A percentile compares a stretch with the other conserved stretches of the same genome.
These are phyloP conservation scores for Morpho achilles DNA, from an alignment of 2,888 invertebrate genomes.

Conservation along the genomic window DNA sequence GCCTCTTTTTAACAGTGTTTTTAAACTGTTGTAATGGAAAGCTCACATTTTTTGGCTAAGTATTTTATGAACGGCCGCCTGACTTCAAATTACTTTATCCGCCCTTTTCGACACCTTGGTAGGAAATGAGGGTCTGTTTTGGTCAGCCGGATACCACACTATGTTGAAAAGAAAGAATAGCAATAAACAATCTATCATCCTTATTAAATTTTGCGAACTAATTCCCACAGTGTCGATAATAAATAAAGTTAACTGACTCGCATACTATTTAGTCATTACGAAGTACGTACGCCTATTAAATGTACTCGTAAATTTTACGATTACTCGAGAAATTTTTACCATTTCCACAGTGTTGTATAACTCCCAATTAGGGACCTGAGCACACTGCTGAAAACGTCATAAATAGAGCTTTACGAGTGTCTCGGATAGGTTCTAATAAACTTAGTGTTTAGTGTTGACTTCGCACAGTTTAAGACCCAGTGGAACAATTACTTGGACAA, in stretches of 20 bases:
- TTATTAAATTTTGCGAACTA: conserved; percentile 5
- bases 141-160: no score
- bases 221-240: neutral
- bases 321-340: conserved; percentile 24
- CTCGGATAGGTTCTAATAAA: conserved; percentile 54
- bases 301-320: conserved; percentile 31
- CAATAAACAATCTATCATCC: no score
- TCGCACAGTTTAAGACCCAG: conserved; percentile 40
- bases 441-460: conserved; percentile 47
- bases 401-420: conserved; percentile 53
- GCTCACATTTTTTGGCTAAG: no score
- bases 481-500: conserved; percentile 32
- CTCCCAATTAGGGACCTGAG: conserved; percentile 53
- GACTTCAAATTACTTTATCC: no score
- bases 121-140: no score
- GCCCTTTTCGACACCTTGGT: no score
- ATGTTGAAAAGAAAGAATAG: neutral
- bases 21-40: no score
- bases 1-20: no score
- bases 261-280: conserved; percentile 24
- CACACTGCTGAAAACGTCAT: conserved; percentile 46
- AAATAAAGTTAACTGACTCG: conserved; percentile 8
- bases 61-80: no score
- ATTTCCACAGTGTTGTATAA: conserved; percentile 35
- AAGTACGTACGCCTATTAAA: conserved; percentile 17